These are phyloP conservation scores for Dreissena rostriformis DNA, from an alignment of 1,140 invertebrate species.

Conservation along the genomic window DNA sequence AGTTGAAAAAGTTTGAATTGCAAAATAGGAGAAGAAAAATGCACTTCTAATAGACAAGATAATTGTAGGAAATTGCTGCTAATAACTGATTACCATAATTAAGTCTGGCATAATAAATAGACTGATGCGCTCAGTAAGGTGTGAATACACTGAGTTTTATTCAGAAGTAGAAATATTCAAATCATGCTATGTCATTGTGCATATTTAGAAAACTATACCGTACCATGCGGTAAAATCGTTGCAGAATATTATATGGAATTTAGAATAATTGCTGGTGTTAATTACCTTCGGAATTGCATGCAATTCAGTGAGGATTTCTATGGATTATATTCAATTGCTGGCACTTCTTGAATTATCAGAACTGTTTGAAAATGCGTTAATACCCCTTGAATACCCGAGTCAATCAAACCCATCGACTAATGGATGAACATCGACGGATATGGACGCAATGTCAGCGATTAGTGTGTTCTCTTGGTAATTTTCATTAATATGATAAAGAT, in stretches of 20 bases:
- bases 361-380: background rate
- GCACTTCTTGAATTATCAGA: background rate
- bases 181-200: slow-evolving; percentile 4
- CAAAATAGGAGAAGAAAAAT: background rate
- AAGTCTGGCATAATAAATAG: no score
- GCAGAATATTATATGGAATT: background rate
- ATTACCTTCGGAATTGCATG: background rate
- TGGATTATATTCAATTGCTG: background rate
- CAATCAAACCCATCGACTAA: background rate
- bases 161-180: no score
- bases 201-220: no score
- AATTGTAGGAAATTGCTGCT: background rate
- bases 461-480: slow-evolving; percentile 5
- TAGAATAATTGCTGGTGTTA: background rate
- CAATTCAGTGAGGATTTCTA: background rate
- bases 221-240: background rate
- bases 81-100: background rate
- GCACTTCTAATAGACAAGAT: slow-evolving; percentile 5
- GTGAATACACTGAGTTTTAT: slow-evolving; percentile 7
- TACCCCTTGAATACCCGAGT: background rate
- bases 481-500: slow-evolving; percentile 28
- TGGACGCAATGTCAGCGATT: slow-evolving; percentile 7
- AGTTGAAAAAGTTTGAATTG: no score
- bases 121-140: background rate
- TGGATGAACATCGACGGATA: background rate